Evolutionary conservation across 2,797 vertebrate genomes (phyloP), one percentile per base, ranked within the genome.

Genomic region (Epinephelus coioides): DNA sequence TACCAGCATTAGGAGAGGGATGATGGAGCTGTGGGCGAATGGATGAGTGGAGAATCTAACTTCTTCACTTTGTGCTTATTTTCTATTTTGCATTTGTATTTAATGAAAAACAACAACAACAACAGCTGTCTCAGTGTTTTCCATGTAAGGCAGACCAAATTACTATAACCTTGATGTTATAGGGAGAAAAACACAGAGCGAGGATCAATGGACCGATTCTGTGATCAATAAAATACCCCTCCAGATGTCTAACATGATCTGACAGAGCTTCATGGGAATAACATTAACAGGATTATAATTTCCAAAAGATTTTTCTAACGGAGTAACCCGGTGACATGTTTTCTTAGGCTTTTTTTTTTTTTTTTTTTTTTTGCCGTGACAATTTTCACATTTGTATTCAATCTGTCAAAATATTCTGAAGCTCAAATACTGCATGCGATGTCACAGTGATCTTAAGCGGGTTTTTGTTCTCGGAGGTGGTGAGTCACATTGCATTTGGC

Each of bases 401-500:
- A 54, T 84, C 78, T 82, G 79, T 86, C 83, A 76, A 53, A 84
- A 86, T 71, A 69, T 68, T 76, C 66, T 6, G 30, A 82, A 77
- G 61, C 56, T 47, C 80, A 78, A 72, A 84, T 54, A 63, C 72
- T 61, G 76, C 83, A 73, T 62, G 78, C 71, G 4, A 63, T 79
- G 81, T 87, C 86, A 82, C 72, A 65, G 59, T 77, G 81, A 85
- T 90, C 87, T 87, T 80, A 75, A 87, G 86, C 87, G 76, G 84
- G 81, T 88, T 88, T 90, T 88, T 87, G 76, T 86, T 89, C 73
- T 91, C 86, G 38, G 80, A 87, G 85, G 73, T 73, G 78, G 83
- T 91, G 91, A 94, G 85, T 93, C 90, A 91, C 82, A 57, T 82
- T 86, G 84, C 82, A 82, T 90, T 89, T 86, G 90, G 89, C 83